phyloP scores from a whole-genome alignment of 35 echinoderm and acorn worm species.

The Nesometra sesokonis region DNA sequence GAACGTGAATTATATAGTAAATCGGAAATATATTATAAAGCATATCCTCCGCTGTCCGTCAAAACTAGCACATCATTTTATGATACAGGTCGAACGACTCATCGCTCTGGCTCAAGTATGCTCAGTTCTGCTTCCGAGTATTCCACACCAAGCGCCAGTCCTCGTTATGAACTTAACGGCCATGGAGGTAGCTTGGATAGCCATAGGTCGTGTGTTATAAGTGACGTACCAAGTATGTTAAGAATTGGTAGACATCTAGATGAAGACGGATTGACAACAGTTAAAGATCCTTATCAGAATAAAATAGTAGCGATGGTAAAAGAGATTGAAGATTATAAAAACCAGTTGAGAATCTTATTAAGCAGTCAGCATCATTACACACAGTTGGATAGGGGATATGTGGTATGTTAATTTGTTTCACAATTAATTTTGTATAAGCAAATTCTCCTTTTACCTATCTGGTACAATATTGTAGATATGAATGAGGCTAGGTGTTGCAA shows the following conservation, averaged over 20 bases:
- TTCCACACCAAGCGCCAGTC: background rate
- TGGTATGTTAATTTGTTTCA: background rate
- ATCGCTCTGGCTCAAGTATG: background rate
- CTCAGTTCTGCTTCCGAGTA: background rate
- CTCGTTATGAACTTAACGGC: background rate
- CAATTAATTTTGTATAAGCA: no score
- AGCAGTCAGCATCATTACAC: background rate
- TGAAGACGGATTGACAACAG: slow-evolving; percentile 62
- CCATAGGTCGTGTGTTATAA: background rate
- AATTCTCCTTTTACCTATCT: no score
- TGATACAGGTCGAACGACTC: background rate
- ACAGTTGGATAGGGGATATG: background rate
- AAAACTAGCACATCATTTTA: background rate
- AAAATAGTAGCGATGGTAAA: slow-evolving; percentile 46
- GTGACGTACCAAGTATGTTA: slow-evolving; percentile 16
- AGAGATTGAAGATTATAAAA: background rate
- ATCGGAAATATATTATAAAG: background rate
- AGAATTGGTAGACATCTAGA: slow-evolving; percentile 61
- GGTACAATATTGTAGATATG: no score
- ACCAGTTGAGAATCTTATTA: background rate
- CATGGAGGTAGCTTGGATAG: background rate
- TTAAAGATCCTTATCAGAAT: slow-evolving; percentile 30
- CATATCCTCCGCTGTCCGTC: background rate
- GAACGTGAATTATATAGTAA: background rate
- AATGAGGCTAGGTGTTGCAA: no score